phyloP scores from a whole-genome alignment of 64 coral and sea anemone genomes.

The Stylophora pistillata region DNA sequence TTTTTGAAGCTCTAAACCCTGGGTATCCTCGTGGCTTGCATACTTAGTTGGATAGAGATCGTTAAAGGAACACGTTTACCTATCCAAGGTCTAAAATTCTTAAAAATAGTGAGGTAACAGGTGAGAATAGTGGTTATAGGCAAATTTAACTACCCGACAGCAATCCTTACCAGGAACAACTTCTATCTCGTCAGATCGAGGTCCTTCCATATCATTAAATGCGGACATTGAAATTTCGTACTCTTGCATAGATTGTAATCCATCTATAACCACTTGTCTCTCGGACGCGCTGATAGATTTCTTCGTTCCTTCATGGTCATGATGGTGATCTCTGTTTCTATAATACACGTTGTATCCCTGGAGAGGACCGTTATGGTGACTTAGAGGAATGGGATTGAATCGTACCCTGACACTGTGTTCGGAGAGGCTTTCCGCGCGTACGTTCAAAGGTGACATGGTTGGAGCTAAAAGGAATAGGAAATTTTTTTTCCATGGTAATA shows the following conservation, averaged over 20 bases:
- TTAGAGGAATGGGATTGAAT: not conserved
- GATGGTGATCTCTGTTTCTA: not conserved
- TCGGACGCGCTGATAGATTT: not conserved
- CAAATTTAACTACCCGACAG: too few relatives aligned
- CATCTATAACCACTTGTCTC: not conserved
- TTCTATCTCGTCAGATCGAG: not conserved
- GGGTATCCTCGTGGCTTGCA: too few relatives aligned
- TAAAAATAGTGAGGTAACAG: too few relatives aligned
- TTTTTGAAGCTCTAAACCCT: too few relatives aligned
- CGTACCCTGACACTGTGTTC: not conserved
- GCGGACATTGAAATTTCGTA: not conserved
- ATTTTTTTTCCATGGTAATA: not conserved
- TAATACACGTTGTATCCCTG: constrained; percentile 17
- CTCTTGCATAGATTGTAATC: not conserved
- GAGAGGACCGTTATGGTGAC: not conserved
- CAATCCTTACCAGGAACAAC: constrained; percentile 2
- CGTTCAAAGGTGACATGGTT: not conserved
- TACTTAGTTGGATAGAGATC: not conserved
- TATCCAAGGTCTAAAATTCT: too few relatives aligned
- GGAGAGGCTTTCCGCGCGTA: not conserved
- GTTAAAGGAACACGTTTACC: not conserved
- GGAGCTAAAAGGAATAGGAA: not conserved
- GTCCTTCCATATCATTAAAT: not conserved
- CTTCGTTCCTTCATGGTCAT: not conserved
- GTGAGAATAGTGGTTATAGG: too few relatives aligned